Evolutionary conservation across 1,140 invertebrate species (phyloP).

Genomic region (Cydia amplana): DNA sequence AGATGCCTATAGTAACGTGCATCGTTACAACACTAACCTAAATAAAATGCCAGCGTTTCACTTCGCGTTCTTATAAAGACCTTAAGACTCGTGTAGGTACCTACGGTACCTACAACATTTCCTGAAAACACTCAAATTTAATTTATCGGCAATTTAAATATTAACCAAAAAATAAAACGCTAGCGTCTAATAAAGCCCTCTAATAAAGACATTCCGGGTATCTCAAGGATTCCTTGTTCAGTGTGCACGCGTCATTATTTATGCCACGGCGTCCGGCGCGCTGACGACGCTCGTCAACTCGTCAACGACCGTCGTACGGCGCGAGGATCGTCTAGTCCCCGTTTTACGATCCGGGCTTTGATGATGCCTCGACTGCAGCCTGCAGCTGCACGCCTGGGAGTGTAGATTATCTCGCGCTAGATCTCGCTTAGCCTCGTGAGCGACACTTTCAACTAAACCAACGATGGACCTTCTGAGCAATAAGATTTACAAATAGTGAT

Average conservation of each 20-base stretch:
- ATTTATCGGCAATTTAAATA: neutral
- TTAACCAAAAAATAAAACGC: neutral
- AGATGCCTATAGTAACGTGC: too few relatives aligned
- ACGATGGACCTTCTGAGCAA: too few relatives aligned
- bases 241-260: neutral
- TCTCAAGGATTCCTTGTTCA: neutral
- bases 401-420: neutral
- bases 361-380: neutral
- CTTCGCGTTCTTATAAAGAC: too few relatives aligned
- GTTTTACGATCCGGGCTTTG: slow-evolving; percentile 11
- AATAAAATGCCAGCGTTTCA: too few relatives aligned
- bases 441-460: neutral
- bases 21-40: too few relatives aligned
- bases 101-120: too few relatives aligned
- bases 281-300: slow-evolving; percentile 8
- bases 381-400: neutral
- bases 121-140: too few relatives aligned
- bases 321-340: slow-evolving; percentile 6
- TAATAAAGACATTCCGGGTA: neutral
- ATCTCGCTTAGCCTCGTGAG: neutral
- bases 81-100: too few relatives aligned
- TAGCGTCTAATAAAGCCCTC: neutral
- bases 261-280: slow-evolving; percentile 1
- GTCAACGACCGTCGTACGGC: slow-evolving; percentile 5
- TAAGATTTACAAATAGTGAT: too few relatives aligned